phyloP scores from a whole-genome alignment of 1,140 invertebrate genomes.

The Hyposmocoma kahamanoa region DNA sequence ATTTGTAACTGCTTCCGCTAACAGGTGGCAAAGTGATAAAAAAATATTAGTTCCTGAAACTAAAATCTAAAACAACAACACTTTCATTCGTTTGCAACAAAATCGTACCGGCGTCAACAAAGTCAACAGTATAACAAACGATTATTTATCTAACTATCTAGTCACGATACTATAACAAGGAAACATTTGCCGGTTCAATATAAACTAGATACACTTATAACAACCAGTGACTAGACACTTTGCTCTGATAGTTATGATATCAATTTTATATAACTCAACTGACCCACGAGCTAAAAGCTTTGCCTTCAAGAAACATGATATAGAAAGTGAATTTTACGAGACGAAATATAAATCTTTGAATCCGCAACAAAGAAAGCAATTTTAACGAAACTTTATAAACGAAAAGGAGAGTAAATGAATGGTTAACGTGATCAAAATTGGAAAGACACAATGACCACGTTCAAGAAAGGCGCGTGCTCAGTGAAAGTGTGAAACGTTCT shows the following conservation, averaged over 20 bases:
- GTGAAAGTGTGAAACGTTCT: constrained; percentile 42
- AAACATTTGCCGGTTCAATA: constrained; percentile 29
- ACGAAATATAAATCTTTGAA: constrained; percentile 31
- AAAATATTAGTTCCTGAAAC: too few relatives aligned
- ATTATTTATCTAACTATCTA: constrained; percentile 39
- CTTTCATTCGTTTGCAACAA: constrained; percentile 19
- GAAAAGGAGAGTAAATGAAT: constrained; percentile 48
- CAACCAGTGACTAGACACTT: constrained; percentile 41
- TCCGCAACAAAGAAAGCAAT: constrained; percentile 46
- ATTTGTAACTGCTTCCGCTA: too few relatives aligned
- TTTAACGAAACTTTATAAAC: constrained; percentile 37
- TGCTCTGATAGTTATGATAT: constrained; percentile 42
- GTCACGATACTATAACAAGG: constrained; percentile 53
- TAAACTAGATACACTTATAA: constrained; percentile 45
- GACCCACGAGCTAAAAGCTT: constrained; percentile 17
- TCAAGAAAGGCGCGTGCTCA: constrained; percentile 20
- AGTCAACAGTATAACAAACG: constrained; percentile 27
- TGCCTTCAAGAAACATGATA: constrained; percentile 38
- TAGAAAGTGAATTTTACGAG: constrained; percentile 47
- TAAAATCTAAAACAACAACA: constrained; percentile 1
- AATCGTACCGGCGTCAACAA: constrained; percentile 37
- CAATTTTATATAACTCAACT: constrained; percentile 24
- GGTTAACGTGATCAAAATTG: constrained; percentile 24
- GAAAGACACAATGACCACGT: constrained; percentile 34
- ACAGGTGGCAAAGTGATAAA: too few relatives aligned